Percentiles rank a stretch among this genome's conserved stretches.
Evolutionary conservation across 2,888 invertebrate genomes (phyloP).

Genomic region (Limnephilus marmoratus): DNA sequence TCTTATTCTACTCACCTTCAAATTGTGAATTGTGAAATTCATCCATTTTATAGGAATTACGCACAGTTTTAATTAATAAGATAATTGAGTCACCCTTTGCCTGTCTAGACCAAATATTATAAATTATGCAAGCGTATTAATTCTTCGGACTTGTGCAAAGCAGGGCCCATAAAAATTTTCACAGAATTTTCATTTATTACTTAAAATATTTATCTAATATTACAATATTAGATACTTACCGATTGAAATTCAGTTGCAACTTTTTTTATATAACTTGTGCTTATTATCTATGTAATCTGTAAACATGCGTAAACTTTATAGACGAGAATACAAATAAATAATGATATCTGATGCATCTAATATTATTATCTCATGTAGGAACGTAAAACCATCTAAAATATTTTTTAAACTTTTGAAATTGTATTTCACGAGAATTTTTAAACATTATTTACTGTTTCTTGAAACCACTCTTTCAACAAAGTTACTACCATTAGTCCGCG

Average conservation of each 20-base stretch:
- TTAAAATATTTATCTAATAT: too few relatives aligned
- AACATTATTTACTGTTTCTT: not conserved
- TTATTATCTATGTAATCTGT: too few relatives aligned
- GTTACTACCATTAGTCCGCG: not conserved
- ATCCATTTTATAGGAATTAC: not conserved
- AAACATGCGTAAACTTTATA: too few relatives aligned
- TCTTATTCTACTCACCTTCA: not conserved
- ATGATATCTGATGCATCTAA: too few relatives aligned
- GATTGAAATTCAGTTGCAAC: too few relatives aligned
- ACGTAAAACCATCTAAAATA: too few relatives aligned
- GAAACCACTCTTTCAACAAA: not conserved
- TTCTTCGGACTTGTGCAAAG: not conserved
- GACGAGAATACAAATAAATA: too few relatives aligned
- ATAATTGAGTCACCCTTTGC: not conserved
- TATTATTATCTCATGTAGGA: too few relatives aligned
- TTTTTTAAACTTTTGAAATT: not conserved
- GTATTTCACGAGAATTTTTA: not conserved
- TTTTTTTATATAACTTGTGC: not conserved
- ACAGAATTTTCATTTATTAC: too few relatives aligned
- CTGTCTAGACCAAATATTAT: not conserved
- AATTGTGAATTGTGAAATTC: too few relatives aligned
- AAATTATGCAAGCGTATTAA: not conserved
- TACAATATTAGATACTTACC: too few relatives aligned
- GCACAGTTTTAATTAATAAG: not conserved
- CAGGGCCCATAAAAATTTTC: not conserved